phyloP scores from a whole-genome alignment of 2,888 invertebrate species.

The Drosophila nigritarsus region DNA sequence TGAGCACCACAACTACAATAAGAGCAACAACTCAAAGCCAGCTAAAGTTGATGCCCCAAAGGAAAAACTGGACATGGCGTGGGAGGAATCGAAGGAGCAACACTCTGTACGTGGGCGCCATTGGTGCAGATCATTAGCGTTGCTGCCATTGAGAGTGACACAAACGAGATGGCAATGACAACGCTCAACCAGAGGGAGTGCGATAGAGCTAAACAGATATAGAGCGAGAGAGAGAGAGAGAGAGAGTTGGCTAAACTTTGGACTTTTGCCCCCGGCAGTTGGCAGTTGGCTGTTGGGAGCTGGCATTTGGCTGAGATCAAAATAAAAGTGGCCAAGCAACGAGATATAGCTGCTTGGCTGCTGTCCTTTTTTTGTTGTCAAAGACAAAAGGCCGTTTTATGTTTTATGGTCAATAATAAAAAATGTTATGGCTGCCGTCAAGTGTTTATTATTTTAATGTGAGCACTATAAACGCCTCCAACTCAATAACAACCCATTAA shows the following conservation, averaged over 20 bases:
- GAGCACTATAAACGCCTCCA: conserved; percentile 41
- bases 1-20: conserved; percentile 30
- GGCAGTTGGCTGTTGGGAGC: conserved; percentile 1
- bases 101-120: conserved; percentile 68
- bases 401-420: conserved; percentile 53
- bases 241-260: conserved; percentile 29
- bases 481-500: conserved; percentile 17
- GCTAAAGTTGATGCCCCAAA: conserved; percentile 36
- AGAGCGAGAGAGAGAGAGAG: not conserved
- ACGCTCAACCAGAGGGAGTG: conserved; percentile 32
- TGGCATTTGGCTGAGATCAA: conserved; percentile 15
- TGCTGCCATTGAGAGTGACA: conserved; percentile 46
- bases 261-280: conserved; percentile 42
- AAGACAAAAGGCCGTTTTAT: conserved; percentile 66
- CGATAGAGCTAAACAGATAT: not conserved
- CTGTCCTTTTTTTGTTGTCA: conserved; percentile 2
- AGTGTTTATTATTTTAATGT: conserved; percentile 76
- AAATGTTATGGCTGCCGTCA: conserved; percentile 51
- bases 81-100: conserved; percentile 11
- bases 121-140: conserved; percentile 74
- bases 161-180: conserved; percentile 51
- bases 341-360: not conserved
- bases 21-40: conserved; percentile 18
- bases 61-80: conserved; percentile 1
- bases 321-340: conserved; percentile 19